These are phyloP conservation scores for Mohoua ochrocephala DNA, from an alignment of 2,113 vertebrate species.

Conservation along the genomic window DNA sequence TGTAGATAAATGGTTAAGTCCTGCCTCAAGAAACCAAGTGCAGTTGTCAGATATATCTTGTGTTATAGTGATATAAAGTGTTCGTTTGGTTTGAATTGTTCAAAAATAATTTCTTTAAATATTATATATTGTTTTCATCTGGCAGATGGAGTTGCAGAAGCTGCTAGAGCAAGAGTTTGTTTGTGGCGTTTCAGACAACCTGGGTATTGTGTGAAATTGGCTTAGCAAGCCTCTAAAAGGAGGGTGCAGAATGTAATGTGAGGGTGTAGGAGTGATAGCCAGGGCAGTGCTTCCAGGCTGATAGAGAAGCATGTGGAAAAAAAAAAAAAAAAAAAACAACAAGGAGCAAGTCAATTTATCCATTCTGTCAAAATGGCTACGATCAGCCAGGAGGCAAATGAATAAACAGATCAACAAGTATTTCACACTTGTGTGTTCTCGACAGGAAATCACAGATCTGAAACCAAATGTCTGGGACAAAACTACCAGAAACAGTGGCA, in stretches of 20 bases:
- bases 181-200: conserved; percentile 8
- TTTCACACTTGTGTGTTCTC: conserved; percentile 60
- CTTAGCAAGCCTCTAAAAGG: neutral
- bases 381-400: conserved; percentile 63
- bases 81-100: neutral
- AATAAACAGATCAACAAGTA: conserved; percentile 65
- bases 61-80: neutral
- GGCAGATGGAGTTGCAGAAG: conserved; percentile 15
- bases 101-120: conserved; percentile 13
- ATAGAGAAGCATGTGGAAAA: neutral
- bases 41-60: neutral
- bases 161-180: neutral
- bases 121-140: conserved; percentile 25
- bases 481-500: conserved; percentile 54
- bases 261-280: neutral
- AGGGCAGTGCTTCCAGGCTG: neutral
- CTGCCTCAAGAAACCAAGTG: neutral
- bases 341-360: conserved; percentile 46
- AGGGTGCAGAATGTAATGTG: neutral
- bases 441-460: conserved; percentile 64
- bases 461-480: conserved; percentile 62
- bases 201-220: neutral
- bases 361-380: conserved; percentile 51
- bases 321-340: neutral
- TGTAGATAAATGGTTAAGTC: neutral